Evolutionary conservation across 2,113 vertebrate genomes (phyloP), one percentile per base, ranked within the genome.

Genomic region (Pangasianodon gigas): DNA sequence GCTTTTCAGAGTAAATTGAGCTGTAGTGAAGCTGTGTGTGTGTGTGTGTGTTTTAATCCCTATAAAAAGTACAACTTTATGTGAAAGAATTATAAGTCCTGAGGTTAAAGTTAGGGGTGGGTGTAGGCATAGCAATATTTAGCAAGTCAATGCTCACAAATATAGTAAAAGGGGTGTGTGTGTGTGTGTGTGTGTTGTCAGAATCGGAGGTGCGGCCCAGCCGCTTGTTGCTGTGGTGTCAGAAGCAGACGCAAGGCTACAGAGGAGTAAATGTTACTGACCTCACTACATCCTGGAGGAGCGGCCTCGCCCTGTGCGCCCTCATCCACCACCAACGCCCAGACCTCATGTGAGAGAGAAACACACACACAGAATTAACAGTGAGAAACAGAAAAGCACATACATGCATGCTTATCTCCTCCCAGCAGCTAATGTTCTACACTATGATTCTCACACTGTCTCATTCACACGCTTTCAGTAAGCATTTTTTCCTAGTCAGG

Each of bases 171-270:
- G n/a, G 19, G 18, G 32, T 32, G 69, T 48, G 44, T 13, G n/a
- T 82, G 80, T 88, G 32, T 67, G 32, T 87, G 52, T 51, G 54
- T 80, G 77, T 84, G 67, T 5, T n/a, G 7, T n/a, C 95, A 99
- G 98, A 98, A 91, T 97, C 97, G 0, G 97, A 98, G 62, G 95
- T 97, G 84, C 96, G 95, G 75, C 97, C 98, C 0, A 96, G 96
- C 92, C 97, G 97, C 41, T 97, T 99, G 89, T 80, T 99, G 94
- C 97, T 95, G 54, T 99, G 98, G 98, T 98, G 98, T 94, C 98
- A 98, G 96, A 97, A 96, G 67, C 97, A 98, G 83, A 98, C 98
- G 0, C 96, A 96, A 87, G 98, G 97, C 41, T 99, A 99, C 94
- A 91, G 94, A 71, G 97, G 96, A 0, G 97, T 99, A 9, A 86